phyloP scores from a whole-genome alignment of 2,113 vertebrate species.

The Nothocercus julius region DNA sequence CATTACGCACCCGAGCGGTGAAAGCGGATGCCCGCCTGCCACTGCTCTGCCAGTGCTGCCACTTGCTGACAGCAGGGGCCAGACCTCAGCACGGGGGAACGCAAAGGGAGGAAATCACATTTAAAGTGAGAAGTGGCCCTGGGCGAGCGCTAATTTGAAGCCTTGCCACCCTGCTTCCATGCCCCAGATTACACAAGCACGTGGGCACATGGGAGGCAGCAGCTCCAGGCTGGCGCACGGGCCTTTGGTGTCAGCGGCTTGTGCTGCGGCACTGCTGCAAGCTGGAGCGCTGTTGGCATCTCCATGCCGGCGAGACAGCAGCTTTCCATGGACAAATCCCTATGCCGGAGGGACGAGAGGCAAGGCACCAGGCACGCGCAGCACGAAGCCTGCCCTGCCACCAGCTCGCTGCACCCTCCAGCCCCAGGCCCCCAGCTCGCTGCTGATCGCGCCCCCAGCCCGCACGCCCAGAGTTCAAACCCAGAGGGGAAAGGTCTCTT shows the following conservation, averaged over 20 bases:
- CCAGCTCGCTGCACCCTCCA: neutral
- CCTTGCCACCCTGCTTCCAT: neutral
- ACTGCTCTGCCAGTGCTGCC: neutral
- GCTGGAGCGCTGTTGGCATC: too few relatives aligned
- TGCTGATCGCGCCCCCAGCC: neutral
- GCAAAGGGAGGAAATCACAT: neutral
- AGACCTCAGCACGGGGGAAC: neutral
- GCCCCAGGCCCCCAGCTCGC: fast-evolving
- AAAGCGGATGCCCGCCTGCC: neutral
- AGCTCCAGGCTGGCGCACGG: neutral
- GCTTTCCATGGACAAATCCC: neutral
- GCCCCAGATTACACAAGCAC: neutral
- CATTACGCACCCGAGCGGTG: neutral
- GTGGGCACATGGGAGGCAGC: neutral
- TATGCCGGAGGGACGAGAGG: neutral
- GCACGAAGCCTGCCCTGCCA: neutral
- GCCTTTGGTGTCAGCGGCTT: neutral
- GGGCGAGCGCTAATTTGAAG: neutral
- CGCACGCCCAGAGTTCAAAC: neutral
- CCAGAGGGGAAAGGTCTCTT: neutral
- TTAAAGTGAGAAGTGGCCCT: neutral
- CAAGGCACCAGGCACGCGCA: neutral
- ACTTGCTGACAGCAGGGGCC: neutral
- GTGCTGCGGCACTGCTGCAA: neutral
- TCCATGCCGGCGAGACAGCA: neutral